A percentile compares a stretch with the other conserved stretches of the same genome.
These are phyloP conservation scores for Tragelaphus strepsiceros DNA, from an alignment of 2,113 vertebrate species.

Conservation along the genomic window DNA sequence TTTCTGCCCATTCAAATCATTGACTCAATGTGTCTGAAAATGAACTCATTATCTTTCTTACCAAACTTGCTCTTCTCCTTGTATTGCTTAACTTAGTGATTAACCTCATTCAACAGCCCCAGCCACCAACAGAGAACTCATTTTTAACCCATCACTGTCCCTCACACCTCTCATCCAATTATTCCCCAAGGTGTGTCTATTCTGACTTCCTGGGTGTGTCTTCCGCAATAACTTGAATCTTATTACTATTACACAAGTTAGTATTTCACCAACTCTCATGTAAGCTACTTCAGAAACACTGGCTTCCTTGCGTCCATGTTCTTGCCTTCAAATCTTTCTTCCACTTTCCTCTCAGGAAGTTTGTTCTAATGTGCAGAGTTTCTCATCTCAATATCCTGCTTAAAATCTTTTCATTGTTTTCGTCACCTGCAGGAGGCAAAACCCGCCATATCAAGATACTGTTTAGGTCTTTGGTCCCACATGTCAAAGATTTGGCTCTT, in stretches of 20 bases:
- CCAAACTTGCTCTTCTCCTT: neutral
- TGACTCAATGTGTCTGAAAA: slow-evolving; percentile 5
- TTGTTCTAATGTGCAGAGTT: neutral
- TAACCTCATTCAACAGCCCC: neutral
- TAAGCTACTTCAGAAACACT: neutral
- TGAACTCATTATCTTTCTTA: neutral
- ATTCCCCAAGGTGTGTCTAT: neutral
- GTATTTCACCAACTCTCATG: neutral
- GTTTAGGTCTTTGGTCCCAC: neutral
- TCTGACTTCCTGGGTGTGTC: neutral
- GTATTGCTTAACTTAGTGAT: slow-evolving; percentile 27
- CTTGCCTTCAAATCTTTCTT: neutral
- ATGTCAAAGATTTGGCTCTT: neutral
- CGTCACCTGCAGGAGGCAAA: neutral
- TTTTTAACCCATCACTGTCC: neutral
- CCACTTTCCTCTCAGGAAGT: neutral
- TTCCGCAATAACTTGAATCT: neutral
- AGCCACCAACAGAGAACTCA: neutral
- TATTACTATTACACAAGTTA: neutral
- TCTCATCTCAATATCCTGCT: neutral
- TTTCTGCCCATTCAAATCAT: neutral
- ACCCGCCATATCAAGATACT: neutral
- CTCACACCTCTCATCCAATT: neutral
- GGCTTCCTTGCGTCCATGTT: neutral
- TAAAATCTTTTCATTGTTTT: neutral